Evolutionary conservation across 2,888 invertebrate species (phyloP).

Genomic region (Salticus scenicus): DNA sequence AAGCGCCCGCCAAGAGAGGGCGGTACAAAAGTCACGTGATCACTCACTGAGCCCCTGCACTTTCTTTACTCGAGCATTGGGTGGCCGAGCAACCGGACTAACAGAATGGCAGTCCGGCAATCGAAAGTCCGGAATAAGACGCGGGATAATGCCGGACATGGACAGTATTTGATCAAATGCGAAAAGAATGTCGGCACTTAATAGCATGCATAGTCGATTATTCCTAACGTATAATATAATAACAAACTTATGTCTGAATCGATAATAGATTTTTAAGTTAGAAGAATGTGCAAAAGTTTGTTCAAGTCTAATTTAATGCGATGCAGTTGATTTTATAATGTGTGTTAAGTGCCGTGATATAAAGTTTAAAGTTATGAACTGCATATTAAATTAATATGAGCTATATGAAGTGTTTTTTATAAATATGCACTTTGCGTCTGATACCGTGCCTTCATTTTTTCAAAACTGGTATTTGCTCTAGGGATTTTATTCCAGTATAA

Average conservation of each 20-base stretch:
- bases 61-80: background rate
- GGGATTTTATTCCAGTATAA: background rate
- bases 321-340: no score
- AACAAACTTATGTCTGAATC: no score
- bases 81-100: slow-evolving; percentile 8
- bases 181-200: background rate
- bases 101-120: slow-evolving; percentile 9
- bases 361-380: no score
- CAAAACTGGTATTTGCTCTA: background rate
- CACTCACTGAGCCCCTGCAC: background rate
- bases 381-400: no score
- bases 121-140: slow-evolving; percentile 12
- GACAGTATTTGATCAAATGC: background rate
- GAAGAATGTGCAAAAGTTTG: no score
- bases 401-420: background rate
- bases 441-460: background rate
- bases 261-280: no score
- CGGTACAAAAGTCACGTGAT: background rate
- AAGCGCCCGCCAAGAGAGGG: slow-evolving; percentile 20
- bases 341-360: background rate
- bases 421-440: background rate
- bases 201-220: background rate
- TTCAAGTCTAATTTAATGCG: no score
- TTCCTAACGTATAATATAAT: no score
- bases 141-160: slow-evolving; percentile 3